Base-by-base conservation (phyloP, 2,113 vertebrate species). In the Scatophagus argus region DNA sequence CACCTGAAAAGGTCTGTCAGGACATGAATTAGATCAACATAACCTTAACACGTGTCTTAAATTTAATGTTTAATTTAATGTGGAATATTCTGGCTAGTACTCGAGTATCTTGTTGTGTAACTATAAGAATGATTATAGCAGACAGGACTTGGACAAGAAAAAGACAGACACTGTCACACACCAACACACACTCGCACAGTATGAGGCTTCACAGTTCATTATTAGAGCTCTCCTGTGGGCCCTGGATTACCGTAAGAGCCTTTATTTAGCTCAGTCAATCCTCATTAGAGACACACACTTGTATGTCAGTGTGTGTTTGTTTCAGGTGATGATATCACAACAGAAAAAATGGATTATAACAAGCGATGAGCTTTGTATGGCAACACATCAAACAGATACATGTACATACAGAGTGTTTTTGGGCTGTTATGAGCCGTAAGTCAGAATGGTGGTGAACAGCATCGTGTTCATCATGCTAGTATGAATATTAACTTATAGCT, bases 251-350 rank as follows among this genome's bases (percentile, higher is more conserved):
- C 36, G n/a, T 91, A 88, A 89, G 87, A 89, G 87, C 87, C 90
- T 92, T 93, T 91, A 90, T 91, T 90, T 92, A 93, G 89, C 87
- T 79, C 82, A 59, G 90, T 65, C 87, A 90, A 94, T 93, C 92
- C 89, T 91, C 79, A 89, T 93, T 88, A 88, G 38, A 85, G 69
- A 38, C 56, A 71, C 62, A 81, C 60, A 56, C 55, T 52, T 43
- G 58, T 58, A 44, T 79, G 64, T 58, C 59, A 63, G 23, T 51
- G 78, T 65, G 76, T 70, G 82, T 72, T 41, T 64, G 78, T 75
- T 67, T 84, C 69, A 25, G 62, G 67, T 71, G 46, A 63, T 66
- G 68, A 83, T 73, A 64, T 11, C 59, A 70, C 36, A 74, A 66
- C 59, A 79, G 16, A 6, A 56, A 76, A 36, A 65, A 14, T n/a